A percentile compares a stretch with the other conserved stretches of the same genome.
phyloP scores from a whole-genome alignment of 2,888 invertebrate genomes.

The Altica lythri region DNA sequence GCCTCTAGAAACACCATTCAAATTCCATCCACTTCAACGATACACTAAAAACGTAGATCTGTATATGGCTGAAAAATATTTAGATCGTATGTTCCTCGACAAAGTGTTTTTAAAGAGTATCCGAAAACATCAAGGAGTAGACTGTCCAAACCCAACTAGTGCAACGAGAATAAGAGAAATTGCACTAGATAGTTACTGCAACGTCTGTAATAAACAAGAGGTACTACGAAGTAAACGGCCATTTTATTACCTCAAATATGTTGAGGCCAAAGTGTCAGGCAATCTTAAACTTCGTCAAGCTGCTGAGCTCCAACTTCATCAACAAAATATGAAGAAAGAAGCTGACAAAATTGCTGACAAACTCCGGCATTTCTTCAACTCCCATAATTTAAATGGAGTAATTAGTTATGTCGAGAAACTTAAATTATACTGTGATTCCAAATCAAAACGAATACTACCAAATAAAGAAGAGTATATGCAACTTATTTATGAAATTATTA shows the following conservation, averaged over 20 bases:
- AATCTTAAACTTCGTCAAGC: slow-evolving; percentile 48
- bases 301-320: slow-evolving; percentile 48
- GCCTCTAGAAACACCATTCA: background rate
- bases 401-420: slow-evolving; percentile 54
- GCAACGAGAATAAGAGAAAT: slow-evolving; percentile 1
- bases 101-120: slow-evolving; percentile 46
- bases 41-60: slow-evolving; percentile 53
- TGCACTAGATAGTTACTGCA: slow-evolving; percentile 33
- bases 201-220: slow-evolving; percentile 43
- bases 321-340: slow-evolving; percentile 51
- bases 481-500: slow-evolving; percentile 55
- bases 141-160: too few relatives aligned
- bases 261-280: slow-evolving; percentile 49
- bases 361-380: slow-evolving; percentile 49
- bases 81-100: slow-evolving; percentile 55
- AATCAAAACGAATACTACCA: slow-evolving; percentile 54
- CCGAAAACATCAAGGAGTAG: too few relatives aligned
- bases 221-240: slow-evolving; percentile 57
- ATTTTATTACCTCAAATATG: slow-evolving; percentile 56
- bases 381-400: slow-evolving; percentile 35
- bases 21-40: slow-evolving; percentile 49
- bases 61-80: slow-evolving; percentile 55
- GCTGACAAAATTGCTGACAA: slow-evolving; percentile 52
- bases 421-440: slow-evolving; percentile 55
- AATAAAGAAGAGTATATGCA: slow-evolving; percentile 52